phyloP scores from a whole-genome alignment of 2,888 invertebrate species.

The Lepetodrilus schrolli region DNA sequence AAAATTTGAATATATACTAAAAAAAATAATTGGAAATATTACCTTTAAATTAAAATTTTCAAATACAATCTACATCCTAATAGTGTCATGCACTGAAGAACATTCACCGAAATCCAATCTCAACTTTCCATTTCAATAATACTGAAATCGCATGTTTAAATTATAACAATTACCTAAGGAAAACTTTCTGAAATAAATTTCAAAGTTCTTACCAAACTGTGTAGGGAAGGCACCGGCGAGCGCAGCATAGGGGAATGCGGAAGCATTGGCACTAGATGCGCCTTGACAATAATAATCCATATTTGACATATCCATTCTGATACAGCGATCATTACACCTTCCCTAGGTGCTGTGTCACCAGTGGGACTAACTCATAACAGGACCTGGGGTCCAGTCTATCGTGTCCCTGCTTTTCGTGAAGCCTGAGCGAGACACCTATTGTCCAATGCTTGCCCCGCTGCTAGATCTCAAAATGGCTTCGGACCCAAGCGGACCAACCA shows the following conservation, averaged over 20 bases:
- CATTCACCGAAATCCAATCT: no score
- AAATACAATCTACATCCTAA: no score
- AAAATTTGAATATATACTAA: no score
- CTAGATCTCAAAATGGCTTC: constrained; percentile 8
- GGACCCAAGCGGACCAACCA: constrained; percentile 8
- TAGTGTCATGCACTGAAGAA: no score
- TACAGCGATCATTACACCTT: background rate
- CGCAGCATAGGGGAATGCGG: constrained; percentile 10
- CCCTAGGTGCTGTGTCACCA: background rate
- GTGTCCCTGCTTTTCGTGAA: background rate
- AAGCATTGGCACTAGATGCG: background rate
- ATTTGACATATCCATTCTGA: constrained; percentile 20
- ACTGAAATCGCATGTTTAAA: background rate
- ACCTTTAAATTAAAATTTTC: no score
- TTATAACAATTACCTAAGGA: background rate
- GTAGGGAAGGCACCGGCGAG: constrained; percentile 8
- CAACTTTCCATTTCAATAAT: no score
- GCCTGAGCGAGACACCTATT: constrained; percentile 13
- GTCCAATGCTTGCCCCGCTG: constrained; percentile 3
- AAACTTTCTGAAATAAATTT: background rate
- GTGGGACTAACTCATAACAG: background rate
- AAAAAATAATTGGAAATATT: no score
- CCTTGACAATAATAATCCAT: constrained; percentile 4
- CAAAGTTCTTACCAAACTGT: constrained; percentile 6
- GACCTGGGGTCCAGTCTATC: background rate